Evolutionary conservation across 2,113 vertebrate genomes (phyloP).

Genomic region (Paradoxurus hermaphroditus): DNA sequence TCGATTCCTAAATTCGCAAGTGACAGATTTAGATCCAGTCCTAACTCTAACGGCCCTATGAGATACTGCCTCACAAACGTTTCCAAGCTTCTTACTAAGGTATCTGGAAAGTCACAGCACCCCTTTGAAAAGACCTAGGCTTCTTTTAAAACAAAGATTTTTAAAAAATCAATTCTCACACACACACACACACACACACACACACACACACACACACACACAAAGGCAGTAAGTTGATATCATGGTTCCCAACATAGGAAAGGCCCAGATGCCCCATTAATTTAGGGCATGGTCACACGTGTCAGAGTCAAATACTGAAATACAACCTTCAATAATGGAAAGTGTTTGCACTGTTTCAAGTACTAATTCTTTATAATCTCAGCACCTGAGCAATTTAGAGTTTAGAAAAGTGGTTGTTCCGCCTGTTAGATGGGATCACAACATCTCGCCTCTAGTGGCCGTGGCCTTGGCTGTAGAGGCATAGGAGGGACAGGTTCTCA

Average conservation of each 20-base stretch:
- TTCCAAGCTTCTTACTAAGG: not conserved
- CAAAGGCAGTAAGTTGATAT: not conserved
- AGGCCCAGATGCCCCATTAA: not conserved
- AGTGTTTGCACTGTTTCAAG: not conserved
- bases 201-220: not conserved
- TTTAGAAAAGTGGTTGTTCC: not conserved
- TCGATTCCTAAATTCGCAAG: not conserved
- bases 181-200: not conserved
- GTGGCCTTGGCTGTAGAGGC: not conserved
- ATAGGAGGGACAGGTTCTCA: not conserved
- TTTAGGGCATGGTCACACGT: not conserved
- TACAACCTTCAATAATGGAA: not conserved
- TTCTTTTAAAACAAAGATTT: constrained; percentile 29
- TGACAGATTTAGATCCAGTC: not conserved
- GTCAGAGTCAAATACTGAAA: not conserved
- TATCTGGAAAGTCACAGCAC: not conserved
- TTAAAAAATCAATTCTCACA: not conserved
- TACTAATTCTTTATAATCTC: not conserved
- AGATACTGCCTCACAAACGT: not conserved
- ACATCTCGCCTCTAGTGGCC: not conserved
- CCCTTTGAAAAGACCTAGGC: not conserved
- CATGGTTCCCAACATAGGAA: not conserved
- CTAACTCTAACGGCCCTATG: not conserved
- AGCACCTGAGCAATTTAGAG: not conserved
- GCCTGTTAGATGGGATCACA: not conserved